Evolutionary conservation across 2,888 invertebrate species (phyloP), one percentile per base, ranked within the genome.

Genomic region (Bombylius discolor): DNA sequence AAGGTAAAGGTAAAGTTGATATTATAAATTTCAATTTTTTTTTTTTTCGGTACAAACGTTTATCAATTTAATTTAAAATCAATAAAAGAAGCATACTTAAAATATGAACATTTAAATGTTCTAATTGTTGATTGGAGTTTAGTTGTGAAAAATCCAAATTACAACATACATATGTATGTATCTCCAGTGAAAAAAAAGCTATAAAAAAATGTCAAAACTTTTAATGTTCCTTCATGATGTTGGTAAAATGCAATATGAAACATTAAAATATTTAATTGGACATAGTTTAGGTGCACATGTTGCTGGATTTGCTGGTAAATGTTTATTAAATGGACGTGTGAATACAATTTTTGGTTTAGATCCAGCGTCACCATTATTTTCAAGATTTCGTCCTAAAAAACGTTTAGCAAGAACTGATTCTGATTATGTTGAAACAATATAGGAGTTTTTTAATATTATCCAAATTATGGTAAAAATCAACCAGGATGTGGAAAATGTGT

Each of bases 281-380:
- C 78, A 81, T 61, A 81, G 81, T 61, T 70, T 81, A 55, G 81
- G 81, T 5, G 79, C 79, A 7, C 79, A 80, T 65, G 79, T 79
- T 8, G 76, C 77, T 51, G 79, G 81, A 4, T 76, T 77, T 59
- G 76, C 81, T 47, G 81, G 79, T 1, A 78, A 59, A 75, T 76
- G 3, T 78, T 80, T 47, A 74, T 78, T 60, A 79, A 63, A 36
- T 57, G 81, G 80, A 58, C 39, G 39, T 42, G 2, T 42, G 5
- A 75, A 78, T 59, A 75, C 76, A 3, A 78, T 80, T 47, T 74
- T 78, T 60, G 79, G 64, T 33, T 57, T 71, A 4, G 67, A 66
- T 52, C 63, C 66, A 9, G 64, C 64, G 2, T 53, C 61, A 7
- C 65, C 68, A 14, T 11, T 64, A 67, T 49, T 74, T 73, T 57